Percentiles rank a stretch among this genome's conserved stretches.
phyloP scores from a whole-genome alignment of 1,140 invertebrate species.

The Acromyrmex charruanus region DNA sequence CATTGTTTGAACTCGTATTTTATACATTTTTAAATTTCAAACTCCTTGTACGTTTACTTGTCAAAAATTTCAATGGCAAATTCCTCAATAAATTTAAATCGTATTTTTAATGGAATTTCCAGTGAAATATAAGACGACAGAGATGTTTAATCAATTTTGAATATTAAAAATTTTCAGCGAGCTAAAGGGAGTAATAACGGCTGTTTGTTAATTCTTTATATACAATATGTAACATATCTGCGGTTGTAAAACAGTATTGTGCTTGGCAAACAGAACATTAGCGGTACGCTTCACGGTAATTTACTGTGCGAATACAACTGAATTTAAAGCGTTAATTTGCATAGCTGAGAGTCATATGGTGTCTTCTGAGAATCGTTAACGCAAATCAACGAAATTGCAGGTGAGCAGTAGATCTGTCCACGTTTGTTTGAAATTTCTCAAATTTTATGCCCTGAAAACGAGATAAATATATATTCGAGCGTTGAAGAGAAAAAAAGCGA shows the following conservation, averaged over 20 bases:
- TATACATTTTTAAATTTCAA: not conserved
- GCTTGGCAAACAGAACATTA: slow-evolving; percentile 21
- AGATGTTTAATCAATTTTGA: not conserved
- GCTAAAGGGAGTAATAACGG: not conserved
- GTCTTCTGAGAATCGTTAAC: slow-evolving; percentile 21
- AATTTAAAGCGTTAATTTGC: slow-evolving; percentile 55
- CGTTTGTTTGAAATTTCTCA: too few relatives aligned
- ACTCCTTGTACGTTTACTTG: not conserved
- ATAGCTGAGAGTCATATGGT: slow-evolving; percentile 30
- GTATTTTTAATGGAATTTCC: not conserved
- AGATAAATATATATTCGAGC: too few relatives aligned
- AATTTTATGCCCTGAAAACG: too few relatives aligned
- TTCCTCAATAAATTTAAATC: slow-evolving; percentile 15
- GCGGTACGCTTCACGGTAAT: slow-evolving; percentile 13
- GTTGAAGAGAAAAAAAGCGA: too few relatives aligned
- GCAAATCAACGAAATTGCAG: not conserved
- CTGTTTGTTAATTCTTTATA: not conserved
- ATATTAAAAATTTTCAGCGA: not conserved
- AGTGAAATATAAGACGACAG: not conserved
- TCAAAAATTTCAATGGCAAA: not conserved
- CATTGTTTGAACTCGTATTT: not conserved
- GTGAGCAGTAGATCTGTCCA: too few relatives aligned
- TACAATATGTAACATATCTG: slow-evolving; percentile 11
- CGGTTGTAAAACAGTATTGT: slow-evolving; percentile 25
- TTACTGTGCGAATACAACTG: slow-evolving; percentile 10